Evolutionary conservation across 2,797 vertebrate genomes (phyloP).

Genomic region (Gorsachius magnificus): DNA sequence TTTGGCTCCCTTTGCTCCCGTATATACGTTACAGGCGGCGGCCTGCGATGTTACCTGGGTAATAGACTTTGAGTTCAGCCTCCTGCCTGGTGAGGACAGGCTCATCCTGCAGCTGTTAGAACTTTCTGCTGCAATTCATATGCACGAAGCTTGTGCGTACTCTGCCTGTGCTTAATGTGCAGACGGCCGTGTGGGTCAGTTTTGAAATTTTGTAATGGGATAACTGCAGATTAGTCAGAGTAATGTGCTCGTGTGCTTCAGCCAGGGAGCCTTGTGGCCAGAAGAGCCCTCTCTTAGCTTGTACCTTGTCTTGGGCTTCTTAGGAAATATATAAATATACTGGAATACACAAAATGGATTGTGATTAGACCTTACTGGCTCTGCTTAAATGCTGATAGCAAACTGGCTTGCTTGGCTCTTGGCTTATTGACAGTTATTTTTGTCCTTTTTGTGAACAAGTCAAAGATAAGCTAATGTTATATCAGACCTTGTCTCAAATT

Average conservation of each 20-base stretch:
- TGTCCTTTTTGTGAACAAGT: background rate
- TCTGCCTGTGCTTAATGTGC: background rate
- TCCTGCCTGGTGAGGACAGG: background rate
- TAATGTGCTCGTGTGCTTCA: background rate
- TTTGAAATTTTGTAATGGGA: background rate
- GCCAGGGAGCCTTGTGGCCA: background rate
- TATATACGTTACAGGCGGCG: background rate
- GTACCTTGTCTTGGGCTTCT: background rate
- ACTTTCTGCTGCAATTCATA: accelerated
- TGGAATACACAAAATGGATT: background rate
- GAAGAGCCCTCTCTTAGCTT: background rate
- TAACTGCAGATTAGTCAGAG: background rate
- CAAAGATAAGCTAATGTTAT: background rate
- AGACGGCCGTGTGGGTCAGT: accelerated
- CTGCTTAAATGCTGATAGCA: background rate
- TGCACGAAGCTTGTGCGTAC: accelerated
- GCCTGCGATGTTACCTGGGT: background rate
- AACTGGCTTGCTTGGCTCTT: background rate
- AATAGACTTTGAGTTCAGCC: background rate
- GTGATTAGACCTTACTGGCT: background rate
- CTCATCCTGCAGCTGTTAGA: background rate
- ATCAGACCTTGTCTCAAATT: background rate
- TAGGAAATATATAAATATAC: background rate
- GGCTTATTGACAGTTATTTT: background rate
- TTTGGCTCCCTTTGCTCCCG: background rate